Base-by-base conservation (phyloP, 2,113 vertebrate species). In the Lanius collurio region DNA sequence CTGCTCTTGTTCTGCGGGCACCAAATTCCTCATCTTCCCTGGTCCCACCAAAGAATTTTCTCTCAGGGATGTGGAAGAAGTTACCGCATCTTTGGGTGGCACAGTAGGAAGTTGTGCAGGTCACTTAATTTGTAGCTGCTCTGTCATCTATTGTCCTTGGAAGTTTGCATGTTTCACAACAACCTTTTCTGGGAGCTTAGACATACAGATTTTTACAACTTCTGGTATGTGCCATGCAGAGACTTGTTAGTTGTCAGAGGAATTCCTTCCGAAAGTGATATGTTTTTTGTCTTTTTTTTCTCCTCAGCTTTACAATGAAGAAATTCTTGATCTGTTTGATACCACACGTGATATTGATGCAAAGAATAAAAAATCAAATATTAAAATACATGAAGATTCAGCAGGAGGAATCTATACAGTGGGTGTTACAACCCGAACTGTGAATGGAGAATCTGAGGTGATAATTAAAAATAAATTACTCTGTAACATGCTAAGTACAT, bases 361-460 rank as follows among this genome's bases (percentile, higher is more conserved):
- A 67, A 98, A 98, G 96, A 99, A 98, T 96, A 99, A 99, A 97
- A 99, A 98, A 84, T 99, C 99, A 53, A 98, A 98, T 95, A 98
- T 99, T 95, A 99, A 97, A 98, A 99, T 99, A 96, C 99, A 99
- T 44, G 99, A 99, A 96, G 99, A 99, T 95, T 98, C 99, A 70
- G 98, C 95, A 6, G 99, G 99, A 93, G 99, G 99, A 90, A 99
- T 99, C 98, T 99, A 99, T 96, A 99, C 99, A 24, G 99, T 99
- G 63, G 99, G 99, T 4, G 99, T 99, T 93, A 99, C 99, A 86
- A 99, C 99, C 10, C 98, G 99, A 77, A 98, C 96, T 20, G 99
- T 99, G 92, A 98, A 97, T 94, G 98, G 99, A 47, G 99, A 99
- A 87, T 98, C 98, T 2, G 99, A 99, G 99, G 99, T 99, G 79